Percentiles rank a stretch among this genome's conserved stretches.
These are phyloP conservation scores for Thera obeliscata DNA, from an alignment of 2,888 invertebrate genomes.

Conservation along the genomic window DNA sequence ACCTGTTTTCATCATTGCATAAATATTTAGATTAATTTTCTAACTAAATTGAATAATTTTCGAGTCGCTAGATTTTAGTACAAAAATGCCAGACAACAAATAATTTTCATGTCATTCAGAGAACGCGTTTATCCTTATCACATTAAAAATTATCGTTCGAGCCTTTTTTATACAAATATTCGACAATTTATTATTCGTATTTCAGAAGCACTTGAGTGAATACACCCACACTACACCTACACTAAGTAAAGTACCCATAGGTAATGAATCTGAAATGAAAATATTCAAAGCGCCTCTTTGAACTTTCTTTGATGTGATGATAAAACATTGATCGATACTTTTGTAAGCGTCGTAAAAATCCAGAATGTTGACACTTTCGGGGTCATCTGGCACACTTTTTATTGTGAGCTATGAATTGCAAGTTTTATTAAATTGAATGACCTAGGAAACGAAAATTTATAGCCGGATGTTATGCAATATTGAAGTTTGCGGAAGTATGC, in stretches of 20 bases:
- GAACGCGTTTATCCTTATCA: no score
- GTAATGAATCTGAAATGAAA: constrained; percentile 1
- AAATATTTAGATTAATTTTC: not conserved
- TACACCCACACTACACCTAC: no score
- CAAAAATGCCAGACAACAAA: no score
- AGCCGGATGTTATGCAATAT: constrained; percentile 16
- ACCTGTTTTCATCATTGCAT: not conserved
- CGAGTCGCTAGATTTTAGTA: no score
- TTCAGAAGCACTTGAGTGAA: no score
- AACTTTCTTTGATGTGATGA: constrained; percentile 18
- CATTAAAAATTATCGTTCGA: no score
- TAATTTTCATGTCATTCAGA: no score
- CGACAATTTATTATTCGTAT: no score
- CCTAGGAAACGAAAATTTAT: not conserved
- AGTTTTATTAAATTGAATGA: not conserved
- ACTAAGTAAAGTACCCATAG: not conserved
- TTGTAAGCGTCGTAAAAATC: constrained; percentile 6
- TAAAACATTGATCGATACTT: not conserved
- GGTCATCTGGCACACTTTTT: not conserved
- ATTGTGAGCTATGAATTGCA: no score
- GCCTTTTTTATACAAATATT: no score
- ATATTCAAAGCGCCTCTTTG: constrained; percentile 7
- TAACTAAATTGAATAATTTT: no score
- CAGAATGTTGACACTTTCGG: constrained; percentile 1
- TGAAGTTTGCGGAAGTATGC: constrained; percentile 19